Conservation (phyloP, 35 echinoderm and acorn worm genomes). For the Holothuria glaberrima region DNA sequence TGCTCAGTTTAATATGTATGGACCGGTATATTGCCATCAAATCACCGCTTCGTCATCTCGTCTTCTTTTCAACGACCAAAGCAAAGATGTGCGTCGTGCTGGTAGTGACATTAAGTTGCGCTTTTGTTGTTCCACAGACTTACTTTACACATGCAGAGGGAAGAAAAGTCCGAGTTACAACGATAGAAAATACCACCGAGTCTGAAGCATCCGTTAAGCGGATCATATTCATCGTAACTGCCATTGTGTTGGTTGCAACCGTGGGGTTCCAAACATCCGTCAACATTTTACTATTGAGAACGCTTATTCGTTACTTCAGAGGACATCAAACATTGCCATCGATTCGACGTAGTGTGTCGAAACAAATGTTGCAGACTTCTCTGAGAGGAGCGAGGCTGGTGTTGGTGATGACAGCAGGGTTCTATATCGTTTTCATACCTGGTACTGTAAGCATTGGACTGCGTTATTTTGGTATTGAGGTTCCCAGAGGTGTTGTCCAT, state of each 20-base stretch:
- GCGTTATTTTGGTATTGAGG: neutral
- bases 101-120: neutral
- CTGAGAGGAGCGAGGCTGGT: neutral
- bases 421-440: too few relatives aligned
- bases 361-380: neutral
- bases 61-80: neutral
- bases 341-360: too few relatives aligned
- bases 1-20: neutral
- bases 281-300: neutral
- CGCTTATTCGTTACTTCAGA: too few relatives aligned
- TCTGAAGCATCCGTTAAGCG: neutral
- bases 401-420: conserved; percentile 15
- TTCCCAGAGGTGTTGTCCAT: neutral
- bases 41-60: too few relatives aligned
- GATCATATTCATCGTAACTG: neutral
- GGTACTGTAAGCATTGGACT: neutral
- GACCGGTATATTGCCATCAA: conserved; percentile 16
- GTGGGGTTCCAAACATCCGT: neutral
- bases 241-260: neutral
- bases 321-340: neutral
- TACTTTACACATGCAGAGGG: neutral
- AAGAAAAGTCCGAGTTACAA: neutral
- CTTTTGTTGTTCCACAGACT: neutral
- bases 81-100: neutral
- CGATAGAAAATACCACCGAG: neutral